These are phyloP conservation scores for Oreochromis tanganicae DNA, from an alignment of 2,113 vertebrate species.

Conservation along the genomic window DNA sequence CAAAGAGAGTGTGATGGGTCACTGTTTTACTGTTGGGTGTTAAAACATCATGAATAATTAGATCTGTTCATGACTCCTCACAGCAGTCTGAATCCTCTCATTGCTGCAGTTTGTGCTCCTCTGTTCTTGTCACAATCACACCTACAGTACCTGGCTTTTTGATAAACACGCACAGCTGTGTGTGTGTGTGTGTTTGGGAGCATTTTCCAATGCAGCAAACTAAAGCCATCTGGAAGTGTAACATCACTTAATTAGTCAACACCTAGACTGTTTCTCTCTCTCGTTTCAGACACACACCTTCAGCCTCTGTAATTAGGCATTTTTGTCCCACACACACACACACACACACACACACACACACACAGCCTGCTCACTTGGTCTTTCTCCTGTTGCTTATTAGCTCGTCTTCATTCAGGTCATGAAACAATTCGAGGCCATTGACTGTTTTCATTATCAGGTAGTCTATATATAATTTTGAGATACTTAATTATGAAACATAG, in stretches of 20 bases:
- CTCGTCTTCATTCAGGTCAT: not conserved
- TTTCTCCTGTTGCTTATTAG: not conserved
- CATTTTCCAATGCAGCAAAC: not conserved
- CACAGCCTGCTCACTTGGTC: not conserved
- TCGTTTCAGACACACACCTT: not conserved
- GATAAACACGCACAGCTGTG: not conserved
- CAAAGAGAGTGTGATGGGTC: not conserved
- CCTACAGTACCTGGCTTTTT: not conserved
- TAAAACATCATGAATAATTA: not conserved
- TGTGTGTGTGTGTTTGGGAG: not conserved
- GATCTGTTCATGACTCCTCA: not conserved
- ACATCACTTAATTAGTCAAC: not conserved
- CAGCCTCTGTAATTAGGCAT: not conserved
- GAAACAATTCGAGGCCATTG: not conserved
- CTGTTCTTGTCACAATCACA: not conserved
- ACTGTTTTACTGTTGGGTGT: not conserved
- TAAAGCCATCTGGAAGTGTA: not conserved
- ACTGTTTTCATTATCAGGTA: not conserved
- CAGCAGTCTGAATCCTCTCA: not conserved
- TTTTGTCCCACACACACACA: not conserved
- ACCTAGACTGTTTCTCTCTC: not conserved
- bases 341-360: not conserved
- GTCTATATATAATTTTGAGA: not conserved
- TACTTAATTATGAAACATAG: not conserved
- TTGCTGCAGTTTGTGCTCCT: not conserved